Evolutionary conservation across 2,797 vertebrate species (phyloP).

Genomic region (Eulemur rubriventer): DNA sequence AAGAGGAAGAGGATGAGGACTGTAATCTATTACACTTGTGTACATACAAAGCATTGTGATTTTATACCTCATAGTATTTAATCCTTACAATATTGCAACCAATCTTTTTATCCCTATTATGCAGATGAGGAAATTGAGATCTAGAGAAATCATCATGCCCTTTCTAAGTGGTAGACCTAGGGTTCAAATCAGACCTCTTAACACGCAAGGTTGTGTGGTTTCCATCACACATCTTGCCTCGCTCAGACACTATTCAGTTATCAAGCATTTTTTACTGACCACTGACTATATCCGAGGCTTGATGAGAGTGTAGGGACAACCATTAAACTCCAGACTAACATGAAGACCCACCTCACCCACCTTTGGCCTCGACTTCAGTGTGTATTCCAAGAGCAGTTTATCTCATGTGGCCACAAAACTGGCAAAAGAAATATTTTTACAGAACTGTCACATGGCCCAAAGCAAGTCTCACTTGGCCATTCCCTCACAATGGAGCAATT

Average conservation of each 20-base stretch:
- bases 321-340: background rate
- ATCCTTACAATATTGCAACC: background rate
- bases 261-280: background rate
- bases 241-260: background rate
- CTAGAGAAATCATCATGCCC: background rate
- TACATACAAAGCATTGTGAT: background rate
- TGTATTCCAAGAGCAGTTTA: background rate
- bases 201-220: background rate
- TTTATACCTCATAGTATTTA: background rate
- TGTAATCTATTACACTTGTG: background rate
- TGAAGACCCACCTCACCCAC: background rate
- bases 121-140: background rate
- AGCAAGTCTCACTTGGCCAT: background rate
- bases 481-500: background rate
- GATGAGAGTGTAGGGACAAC: background rate
- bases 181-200: background rate
- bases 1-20: background rate
- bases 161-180: background rate
- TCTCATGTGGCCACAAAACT: slow-evolving; percentile 25
- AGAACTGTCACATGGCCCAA: background rate
- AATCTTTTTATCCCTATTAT: background rate
- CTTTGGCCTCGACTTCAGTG: background rate
- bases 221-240: background rate
- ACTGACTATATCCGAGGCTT: background rate
- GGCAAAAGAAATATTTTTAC: slow-evolving; percentile 18